phyloP scores from a whole-genome alignment of 2,797 vertebrate species.

The Phrynocephalus vlangalii region DNA sequence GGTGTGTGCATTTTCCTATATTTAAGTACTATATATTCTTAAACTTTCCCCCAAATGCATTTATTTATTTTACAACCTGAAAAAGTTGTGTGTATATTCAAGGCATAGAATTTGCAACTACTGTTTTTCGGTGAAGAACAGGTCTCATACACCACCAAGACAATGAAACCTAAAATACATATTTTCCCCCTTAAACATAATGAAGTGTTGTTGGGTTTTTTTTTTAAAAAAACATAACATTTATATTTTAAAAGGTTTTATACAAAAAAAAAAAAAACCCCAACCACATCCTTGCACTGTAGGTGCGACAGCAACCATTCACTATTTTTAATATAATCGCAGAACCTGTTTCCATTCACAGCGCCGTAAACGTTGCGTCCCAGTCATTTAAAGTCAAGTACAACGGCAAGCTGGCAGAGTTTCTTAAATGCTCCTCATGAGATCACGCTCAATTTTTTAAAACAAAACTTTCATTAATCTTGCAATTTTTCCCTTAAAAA shows the following conservation, averaged over 20 bases:
- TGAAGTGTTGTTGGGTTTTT: conserved; percentile 77
- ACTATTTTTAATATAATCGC: conserved; percentile 79
- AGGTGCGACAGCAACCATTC: conserved; percentile 88
- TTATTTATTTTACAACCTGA: conserved; percentile 95
- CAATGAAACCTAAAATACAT: conserved; percentile 93
- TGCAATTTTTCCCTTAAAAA: conserved; percentile 91
- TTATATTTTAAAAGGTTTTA: conserved; percentile 90
- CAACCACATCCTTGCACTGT: conserved; percentile 84
- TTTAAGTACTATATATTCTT: conserved; percentile 96
- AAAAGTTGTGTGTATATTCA: conserved; percentile 96
- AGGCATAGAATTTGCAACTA: conserved; percentile 92
- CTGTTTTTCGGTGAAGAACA: conserved; percentile 89
- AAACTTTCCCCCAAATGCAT: conserved; percentile 97
- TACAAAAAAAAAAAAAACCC: conserved; percentile 83
- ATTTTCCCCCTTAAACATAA: conserved; percentile 90
- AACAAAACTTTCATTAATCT: conserved; percentile 79
- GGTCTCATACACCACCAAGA: conserved; percentile 96
- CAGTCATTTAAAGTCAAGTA: conserved; percentile 85
- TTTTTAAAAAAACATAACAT: conserved; percentile 87
- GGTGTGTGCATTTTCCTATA: conserved; percentile 99
- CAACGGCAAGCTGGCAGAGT: conserved; percentile 84
- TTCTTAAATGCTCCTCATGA: conserved; percentile 83
- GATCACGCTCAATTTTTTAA: conserved; percentile 73
- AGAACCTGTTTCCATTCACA: conserved; percentile 90
- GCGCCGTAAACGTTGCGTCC: conserved; percentile 83